Evolutionary conservation across 2,888 invertebrate species (phyloP).

Genomic region (Holacanthella duospinosa): DNA sequence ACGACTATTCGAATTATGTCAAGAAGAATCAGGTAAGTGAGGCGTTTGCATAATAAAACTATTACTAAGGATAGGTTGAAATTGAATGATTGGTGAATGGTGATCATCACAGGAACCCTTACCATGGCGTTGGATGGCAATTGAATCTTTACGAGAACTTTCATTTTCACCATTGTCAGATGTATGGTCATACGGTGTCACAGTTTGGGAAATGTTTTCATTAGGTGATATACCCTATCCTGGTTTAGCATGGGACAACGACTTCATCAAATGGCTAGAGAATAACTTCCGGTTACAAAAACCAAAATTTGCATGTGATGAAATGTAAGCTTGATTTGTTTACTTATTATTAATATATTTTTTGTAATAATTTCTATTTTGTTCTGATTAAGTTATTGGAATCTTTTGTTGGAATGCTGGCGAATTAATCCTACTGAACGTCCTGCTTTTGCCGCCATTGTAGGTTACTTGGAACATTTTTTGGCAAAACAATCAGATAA

Average conservation of each 20-base stretch:
- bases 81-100: neutral
- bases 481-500: neutral
- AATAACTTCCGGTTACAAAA: slow-evolving; percentile 8
- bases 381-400: slow-evolving; percentile 1
- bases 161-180: neutral
- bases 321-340: slow-evolving; percentile 2
- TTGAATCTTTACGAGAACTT: slow-evolving; percentile 7
- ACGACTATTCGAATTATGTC: slow-evolving; percentile 8
- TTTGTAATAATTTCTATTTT: neutral
- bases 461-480: neutral
- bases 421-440: neutral
- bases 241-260: slow-evolving; percentile 7
- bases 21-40: slow-evolving; percentile 7
- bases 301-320: slow-evolving; percentile 6
- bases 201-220: slow-evolving; percentile 7
- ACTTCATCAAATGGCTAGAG: slow-evolving; percentile 3
- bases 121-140: slow-evolving; percentile 13
- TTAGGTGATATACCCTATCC: slow-evolving; percentile 8
- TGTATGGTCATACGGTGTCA: slow-evolving; percentile 5
- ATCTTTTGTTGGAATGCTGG: neutral
- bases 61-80: neutral
- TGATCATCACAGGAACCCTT: slow-evolving; percentile 3
- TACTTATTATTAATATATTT: too few relatives aligned
- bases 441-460: neutral
- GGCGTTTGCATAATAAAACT: too few relatives aligned